Evolutionary conservation across 1,140 invertebrate genomes (phyloP), one percentile per base, ranked within the genome.

Genomic region (Platyscapa corneri): DNA sequence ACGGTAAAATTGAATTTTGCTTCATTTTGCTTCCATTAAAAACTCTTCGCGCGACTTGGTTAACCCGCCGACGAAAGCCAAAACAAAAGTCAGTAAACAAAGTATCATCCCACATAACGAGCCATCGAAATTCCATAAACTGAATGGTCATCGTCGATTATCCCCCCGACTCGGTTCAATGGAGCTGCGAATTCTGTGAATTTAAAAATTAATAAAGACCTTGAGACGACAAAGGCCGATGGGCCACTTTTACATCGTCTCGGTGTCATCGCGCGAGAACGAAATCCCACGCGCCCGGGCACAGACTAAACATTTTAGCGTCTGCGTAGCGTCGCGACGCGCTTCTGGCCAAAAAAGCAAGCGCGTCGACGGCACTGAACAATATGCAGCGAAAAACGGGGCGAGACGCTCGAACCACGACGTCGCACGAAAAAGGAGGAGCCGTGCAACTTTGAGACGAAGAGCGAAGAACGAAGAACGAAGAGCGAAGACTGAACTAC

Each of bases 291-390:
- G 84, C 86, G 85, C 79, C 81, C 87, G n/a, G 75, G 75, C 88
- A 86, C 85, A 89, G 89, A 90, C 89, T 90, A 90, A 90, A 90
- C 89, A 90, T 90, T 90, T 90, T 90, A 89, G 87, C 86, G 39
- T 34, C 82, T 14, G 37, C 53, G 27, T 1, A 23, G 86, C 86
- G 60, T 34, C 82, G n/a, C 34, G 49, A 18, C 37, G 49, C 67
- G 16, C 7, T 14, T 32, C 39, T 30, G 34, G 32, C 81, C 49
- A 64, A 83, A 83, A 83, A 75, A 75, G 27, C 49, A 46, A 65
- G 42, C 27, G 27, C n/a, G 64, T 32, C 8, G 27, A 30, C 64
- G 64, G 30, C 42, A 6, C 42, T 37, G 56, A 65, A 80, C 53
- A 80, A 65, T 65, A n/a, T 34, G 37, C 27, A 46, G 18, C 30